These are phyloP conservation scores for Belgica antarctica DNA, from an alignment of 2,888 invertebrate genomes.

Conservation along the genomic window DNA sequence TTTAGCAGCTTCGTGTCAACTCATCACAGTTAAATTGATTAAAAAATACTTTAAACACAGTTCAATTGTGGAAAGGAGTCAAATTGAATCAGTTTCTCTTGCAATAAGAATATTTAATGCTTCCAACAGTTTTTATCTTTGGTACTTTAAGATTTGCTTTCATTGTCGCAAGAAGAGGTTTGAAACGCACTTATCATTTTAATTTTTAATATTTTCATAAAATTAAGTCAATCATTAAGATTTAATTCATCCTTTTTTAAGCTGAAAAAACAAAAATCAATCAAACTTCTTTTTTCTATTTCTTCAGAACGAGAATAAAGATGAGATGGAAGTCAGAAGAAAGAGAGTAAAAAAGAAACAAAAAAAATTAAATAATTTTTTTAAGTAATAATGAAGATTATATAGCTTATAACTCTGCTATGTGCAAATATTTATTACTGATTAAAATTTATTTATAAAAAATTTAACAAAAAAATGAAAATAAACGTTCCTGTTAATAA, in stretches of 20 bases:
- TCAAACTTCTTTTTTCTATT: constrained; percentile 14
- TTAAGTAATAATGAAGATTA: constrained; percentile 25
- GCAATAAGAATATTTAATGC: neutral
- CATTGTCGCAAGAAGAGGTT: neutral
- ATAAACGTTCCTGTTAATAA: constrained; percentile 38
- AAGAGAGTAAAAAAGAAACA: neutral
- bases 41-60: neutral
- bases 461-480: constrained; percentile 30
- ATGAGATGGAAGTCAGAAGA: too few relatives aligned
- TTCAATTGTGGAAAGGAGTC: neutral
- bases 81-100: neutral
- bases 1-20: constrained; percentile 3
- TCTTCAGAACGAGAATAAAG: neutral
- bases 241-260: neutral
- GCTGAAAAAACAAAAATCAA: neutral
- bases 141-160: constrained; percentile 1
- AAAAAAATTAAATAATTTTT: constrained; percentile 17
- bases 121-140: neutral
- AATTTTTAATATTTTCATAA: constrained; percentile 16
- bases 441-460: constrained; percentile 38
- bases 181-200: too few relatives aligned
- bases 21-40: constrained; percentile 17
- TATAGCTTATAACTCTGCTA: constrained; percentile 32
- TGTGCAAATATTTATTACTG: constrained; percentile 35
- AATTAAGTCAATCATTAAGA: neutral